These are phyloP conservation scores for Amphimallon solstitiale DNA, from an alignment of 2,888 invertebrate species.

Conservation along the genomic window DNA sequence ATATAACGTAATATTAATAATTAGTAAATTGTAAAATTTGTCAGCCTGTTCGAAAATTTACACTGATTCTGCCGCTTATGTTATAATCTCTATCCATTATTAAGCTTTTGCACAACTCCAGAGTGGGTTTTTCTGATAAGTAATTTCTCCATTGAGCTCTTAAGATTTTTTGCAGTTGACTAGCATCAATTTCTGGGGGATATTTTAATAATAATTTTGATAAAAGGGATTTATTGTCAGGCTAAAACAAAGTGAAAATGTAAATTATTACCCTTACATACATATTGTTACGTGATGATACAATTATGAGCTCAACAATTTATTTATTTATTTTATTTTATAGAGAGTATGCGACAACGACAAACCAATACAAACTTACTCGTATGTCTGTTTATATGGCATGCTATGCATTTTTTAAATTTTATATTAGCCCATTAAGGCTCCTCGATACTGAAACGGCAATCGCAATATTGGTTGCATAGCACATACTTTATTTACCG, in stretches of 20 bases:
- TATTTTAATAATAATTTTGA: conserved; percentile 67
- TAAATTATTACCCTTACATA: no score
- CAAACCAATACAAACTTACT: no score
- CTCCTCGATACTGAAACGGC: no score
- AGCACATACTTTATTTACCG: no score
- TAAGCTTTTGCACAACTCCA: conserved; percentile 74
- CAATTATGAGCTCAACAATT: no score
- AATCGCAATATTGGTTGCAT: no score
- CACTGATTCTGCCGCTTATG: conserved; percentile 71
- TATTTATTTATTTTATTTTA: no score
- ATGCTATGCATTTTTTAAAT: no score
- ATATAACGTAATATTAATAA: neutral
- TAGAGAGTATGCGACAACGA: no score
- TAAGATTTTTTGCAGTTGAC: conserved; percentile 69
- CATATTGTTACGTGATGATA: no score
- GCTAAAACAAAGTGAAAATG: conserved; percentile 58
- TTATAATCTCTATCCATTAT: conserved; percentile 75
- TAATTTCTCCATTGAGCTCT: conserved; percentile 69
- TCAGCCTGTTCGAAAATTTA: conserved; percentile 30
- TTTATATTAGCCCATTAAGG: no score
- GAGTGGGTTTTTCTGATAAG: conserved; percentile 69
- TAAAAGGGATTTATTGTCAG: conserved; percentile 65
- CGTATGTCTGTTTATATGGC: no score
- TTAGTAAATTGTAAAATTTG: neutral
- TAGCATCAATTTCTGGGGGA: conserved; percentile 71